Conservation (phyloP, 2,113 vertebrate species). For the Mustelus asterias region DNA sequence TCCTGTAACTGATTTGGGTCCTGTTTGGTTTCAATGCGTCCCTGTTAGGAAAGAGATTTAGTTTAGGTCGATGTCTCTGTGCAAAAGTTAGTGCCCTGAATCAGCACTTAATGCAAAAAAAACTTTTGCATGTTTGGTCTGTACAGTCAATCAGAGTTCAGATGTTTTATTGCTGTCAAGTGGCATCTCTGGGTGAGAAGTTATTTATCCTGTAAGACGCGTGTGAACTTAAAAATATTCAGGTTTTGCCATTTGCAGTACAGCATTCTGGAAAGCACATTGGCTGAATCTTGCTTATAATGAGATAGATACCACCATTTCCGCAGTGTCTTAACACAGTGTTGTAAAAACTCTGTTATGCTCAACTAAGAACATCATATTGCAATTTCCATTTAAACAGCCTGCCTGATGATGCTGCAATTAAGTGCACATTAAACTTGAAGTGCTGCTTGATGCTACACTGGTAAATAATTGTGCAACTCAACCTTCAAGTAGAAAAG, state of each 20-base stretch:
- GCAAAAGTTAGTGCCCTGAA: not conserved
- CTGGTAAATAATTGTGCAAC: not conserved
- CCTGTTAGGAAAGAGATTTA: not conserved
- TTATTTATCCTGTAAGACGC: not conserved
- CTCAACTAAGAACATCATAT: not conserved
- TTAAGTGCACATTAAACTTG: not conserved
- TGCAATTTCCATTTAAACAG: not conserved
- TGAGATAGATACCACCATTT: not conserved
- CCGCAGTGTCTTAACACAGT: not conserved
- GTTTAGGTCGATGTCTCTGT: not conserved
- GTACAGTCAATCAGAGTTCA: not conserved
- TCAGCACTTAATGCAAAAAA: not conserved
- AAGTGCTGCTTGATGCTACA: not conserved
- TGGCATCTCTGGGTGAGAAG: not conserved
- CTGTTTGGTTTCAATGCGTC: not conserved
- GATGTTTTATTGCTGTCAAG: not conserved
- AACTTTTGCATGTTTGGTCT: not conserved
- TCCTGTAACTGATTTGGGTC: not conserved
- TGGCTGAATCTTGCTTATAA: not conserved
- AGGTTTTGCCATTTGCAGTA: not conserved
- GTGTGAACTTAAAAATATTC: not conserved
- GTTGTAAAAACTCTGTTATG: not conserved
- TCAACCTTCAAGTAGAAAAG: not conserved
- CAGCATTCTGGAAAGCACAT: not conserved
- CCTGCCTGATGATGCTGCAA: not conserved